Evolutionary conservation across 1,140 invertebrate species (phyloP).

Genomic region (Camponotus floridanus): DNA sequence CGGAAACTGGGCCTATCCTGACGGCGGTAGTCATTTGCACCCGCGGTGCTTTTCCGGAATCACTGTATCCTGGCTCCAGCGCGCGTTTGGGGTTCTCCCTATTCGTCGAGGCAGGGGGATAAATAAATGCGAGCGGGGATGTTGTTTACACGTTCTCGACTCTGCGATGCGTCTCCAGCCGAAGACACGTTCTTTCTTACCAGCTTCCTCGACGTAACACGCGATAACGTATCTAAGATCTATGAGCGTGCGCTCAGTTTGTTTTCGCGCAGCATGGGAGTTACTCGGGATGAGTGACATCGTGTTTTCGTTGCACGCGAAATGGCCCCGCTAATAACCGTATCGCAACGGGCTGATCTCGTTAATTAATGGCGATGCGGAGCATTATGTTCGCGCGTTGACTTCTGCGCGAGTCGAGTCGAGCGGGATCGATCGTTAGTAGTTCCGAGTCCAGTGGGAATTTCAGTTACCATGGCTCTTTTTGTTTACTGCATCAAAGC

Average conservation of each 20-base stretch:
- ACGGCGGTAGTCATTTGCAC: slow-evolving; percentile 1
- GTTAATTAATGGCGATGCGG: slow-evolving; percentile 57
- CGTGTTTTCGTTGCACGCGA: slow-evolving; percentile 27
- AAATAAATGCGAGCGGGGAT: slow-evolving; percentile 27
- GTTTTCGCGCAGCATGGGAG: slow-evolving; percentile 21
- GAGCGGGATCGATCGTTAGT: slow-evolving; percentile 37
- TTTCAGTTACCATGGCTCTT: slow-evolving; percentile 21
- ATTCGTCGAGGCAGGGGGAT: not conserved
- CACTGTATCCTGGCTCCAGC: not conserved
- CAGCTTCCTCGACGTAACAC: slow-evolving; percentile 26
- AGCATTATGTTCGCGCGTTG: slow-evolving; percentile 29
- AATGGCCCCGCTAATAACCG: slow-evolving; percentile 36
- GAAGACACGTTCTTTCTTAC: slow-evolving; percentile 35
- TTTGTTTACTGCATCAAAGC: slow-evolving; percentile 25
- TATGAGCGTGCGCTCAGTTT: slow-evolving; percentile 19
- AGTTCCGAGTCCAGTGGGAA: slow-evolving; percentile 33
- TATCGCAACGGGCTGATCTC: slow-evolving; percentile 45
- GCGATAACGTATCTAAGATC: slow-evolving; percentile 63
- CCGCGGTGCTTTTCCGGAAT: slow-evolving; percentile 46
- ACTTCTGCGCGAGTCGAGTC: not conserved
- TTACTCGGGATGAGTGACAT: slow-evolving; percentile 8
- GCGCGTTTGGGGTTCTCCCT: not conserved
- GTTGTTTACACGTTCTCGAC: slow-evolving; percentile 58
- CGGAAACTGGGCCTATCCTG: slow-evolving; percentile 37
- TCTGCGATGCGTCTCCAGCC: slow-evolving; percentile 3